Evolutionary conservation across 2,113 vertebrate genomes (phyloP).

Genomic region (Xenopus tropicalis): DNA sequence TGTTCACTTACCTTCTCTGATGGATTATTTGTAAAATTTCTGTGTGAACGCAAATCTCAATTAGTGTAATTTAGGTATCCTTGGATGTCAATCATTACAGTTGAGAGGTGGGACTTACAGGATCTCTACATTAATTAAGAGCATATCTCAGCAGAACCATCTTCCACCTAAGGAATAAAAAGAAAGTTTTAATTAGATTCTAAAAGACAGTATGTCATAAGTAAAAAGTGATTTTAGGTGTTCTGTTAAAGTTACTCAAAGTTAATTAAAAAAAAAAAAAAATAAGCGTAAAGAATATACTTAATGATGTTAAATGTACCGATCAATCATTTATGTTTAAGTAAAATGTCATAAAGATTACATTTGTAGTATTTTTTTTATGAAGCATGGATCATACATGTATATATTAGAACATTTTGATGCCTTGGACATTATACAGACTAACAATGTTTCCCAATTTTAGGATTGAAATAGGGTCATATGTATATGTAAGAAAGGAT

Average conservation of each 20-base stretch:
- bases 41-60: conserved; percentile 63
- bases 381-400: background rate
- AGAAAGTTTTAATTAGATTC: conserved; percentile 71
- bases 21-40: conserved; percentile 58
- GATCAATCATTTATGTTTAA: conserved; percentile 34
- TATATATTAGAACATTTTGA: conserved; percentile 6
- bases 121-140: conserved; percentile 77
- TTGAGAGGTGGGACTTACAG: conserved; percentile 70
- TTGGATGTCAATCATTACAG: conserved; percentile 72
- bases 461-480: conserved; percentile 3
- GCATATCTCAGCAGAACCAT: conserved; percentile 69
- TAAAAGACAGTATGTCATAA: conserved; percentile 63
- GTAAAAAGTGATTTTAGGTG: conserved; percentile 46
- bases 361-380: conserved; percentile 1
- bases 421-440: background rate
- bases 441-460: too few species aligned
- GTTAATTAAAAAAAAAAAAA: conserved; percentile 46
- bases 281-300: conserved; percentile 44
- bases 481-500: conserved; percentile 7
- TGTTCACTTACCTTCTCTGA: conserved; percentile 73
- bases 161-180: conserved; percentile 73
- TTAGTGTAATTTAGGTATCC: conserved; percentile 72
- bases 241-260: conserved; percentile 47
- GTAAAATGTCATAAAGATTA: conserved; percentile 13
- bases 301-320: conserved; percentile 38